Base-by-base conservation (phyloP, 2,113 vertebrate genomes). In the Cardinalis cardinalis region DNA sequence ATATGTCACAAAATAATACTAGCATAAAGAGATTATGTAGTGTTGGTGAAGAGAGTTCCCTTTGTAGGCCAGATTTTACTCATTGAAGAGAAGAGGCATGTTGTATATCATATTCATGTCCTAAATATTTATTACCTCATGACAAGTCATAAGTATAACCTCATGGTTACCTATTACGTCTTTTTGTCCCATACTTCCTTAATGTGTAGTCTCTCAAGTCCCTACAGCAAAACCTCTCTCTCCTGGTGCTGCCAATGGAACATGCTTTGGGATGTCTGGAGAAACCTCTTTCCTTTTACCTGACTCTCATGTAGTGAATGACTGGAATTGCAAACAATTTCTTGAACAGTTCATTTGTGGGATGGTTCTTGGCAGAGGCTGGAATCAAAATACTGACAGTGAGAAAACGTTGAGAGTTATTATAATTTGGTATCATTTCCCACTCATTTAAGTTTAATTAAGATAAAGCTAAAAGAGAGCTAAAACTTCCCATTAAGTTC, bases 111-210 rank as follows among this genome's bases (percentile, higher is more conserved):
- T 34, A 43, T 43, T 84, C 24, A 18, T 60, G 12, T 61, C n/a
- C 28, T 58, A 61, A 58, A 32, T 73, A 69, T 20, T 29, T 64
- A 34, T 48, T n/a, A n/a, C 14, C 4, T 46, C 11, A 17, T 56
- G 25, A 43, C 2, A 71, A 44, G 40, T 28, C 21, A 3, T 38
- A 44, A 46, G 23, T 28, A 21, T 78, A 68, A 64, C 4, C 6
- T 4, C 6, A 4, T 48, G 18, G 8, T n/a, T 69, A 19, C 4
- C 10, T 69, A 4, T 29, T 44, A 31, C 0, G 0, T 36, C 49
- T 40, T 40, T 63, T 4, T 10, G 5, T 73, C 24, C 43, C 10
- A 43, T 75, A 15, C 15, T 59, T 91, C 36, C 32, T 84, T 49
- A 82, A 40, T 13, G 2, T 49, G 15, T 63, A 28, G 31, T 58